Evolutionary conservation across 2,888 invertebrate genomes (phyloP).

Genomic region (Nematopogon swammerdamellus): DNA sequence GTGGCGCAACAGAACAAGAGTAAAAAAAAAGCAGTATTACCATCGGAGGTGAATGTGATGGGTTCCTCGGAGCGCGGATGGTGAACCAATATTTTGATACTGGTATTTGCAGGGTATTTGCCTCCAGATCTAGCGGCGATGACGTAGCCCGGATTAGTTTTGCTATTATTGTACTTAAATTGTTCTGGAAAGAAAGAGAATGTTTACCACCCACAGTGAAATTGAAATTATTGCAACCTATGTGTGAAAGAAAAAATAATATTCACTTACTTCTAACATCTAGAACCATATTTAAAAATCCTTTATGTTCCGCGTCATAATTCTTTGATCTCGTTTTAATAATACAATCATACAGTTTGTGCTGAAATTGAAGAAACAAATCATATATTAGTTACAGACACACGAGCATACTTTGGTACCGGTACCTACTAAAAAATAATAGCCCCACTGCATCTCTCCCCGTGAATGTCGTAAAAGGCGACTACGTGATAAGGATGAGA

Average conservation of each 20-base stretch:
- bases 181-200: slow-evolving; percentile 47
- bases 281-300: slow-evolving; percentile 81
- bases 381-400: background rate
- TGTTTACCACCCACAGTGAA: too few species aligned
- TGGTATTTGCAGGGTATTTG: slow-evolving; percentile 72
- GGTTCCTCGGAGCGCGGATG: slow-evolving; percentile 61
- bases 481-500: too few species aligned
- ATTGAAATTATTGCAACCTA: too few species aligned
- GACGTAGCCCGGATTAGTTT: slow-evolving; percentile 84
- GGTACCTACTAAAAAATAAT: too few species aligned
- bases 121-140: slow-evolving; percentile 84
- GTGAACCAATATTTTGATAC: slow-evolving; percentile 84
- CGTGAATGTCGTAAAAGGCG: too few species aligned
- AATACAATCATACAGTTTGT: slow-evolving; percentile 70
- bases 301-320: slow-evolving; percentile 74
- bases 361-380: slow-evolving; percentile 28
- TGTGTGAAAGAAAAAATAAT: slow-evolving; percentile 7
- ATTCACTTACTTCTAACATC: slow-evolving; percentile 67
- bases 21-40: too few species aligned
- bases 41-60: slow-evolving; percentile 88
- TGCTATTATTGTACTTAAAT: slow-evolving; percentile 70
- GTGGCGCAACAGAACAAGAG: background rate
- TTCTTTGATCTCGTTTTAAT: slow-evolving; percentile 62
- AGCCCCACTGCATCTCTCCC: too few species aligned
- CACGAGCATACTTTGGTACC: too few species aligned